phyloP scores from a whole-genome alignment of 2,797 vertebrate species.

The Sphaeramia orbicularis region DNA sequence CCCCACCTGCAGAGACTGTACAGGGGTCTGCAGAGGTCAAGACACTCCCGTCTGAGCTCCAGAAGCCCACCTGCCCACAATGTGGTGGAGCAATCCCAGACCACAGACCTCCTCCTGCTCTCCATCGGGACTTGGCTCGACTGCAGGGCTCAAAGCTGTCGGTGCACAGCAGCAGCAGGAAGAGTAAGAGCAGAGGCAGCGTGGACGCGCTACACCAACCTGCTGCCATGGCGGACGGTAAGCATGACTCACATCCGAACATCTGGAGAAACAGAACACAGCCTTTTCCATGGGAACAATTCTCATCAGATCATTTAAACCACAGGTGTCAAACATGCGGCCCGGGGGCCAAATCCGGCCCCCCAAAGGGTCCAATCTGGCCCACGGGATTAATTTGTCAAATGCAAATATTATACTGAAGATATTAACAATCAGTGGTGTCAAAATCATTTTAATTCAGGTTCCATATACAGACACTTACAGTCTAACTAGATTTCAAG shows the following conservation, averaged over 20 bases:
- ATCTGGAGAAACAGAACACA: too few relatives aligned
- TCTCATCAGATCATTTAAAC: too few relatives aligned
- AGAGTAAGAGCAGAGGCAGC: slow-evolving; percentile 16
- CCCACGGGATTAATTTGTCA: too few relatives aligned
- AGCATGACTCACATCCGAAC: not conserved
- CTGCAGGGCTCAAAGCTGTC: slow-evolving; percentile 36
- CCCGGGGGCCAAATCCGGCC: too few relatives aligned
- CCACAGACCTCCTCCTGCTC: not conserved
- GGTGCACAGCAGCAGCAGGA: slow-evolving; percentile 21
- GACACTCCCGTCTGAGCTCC: slow-evolving; percentile 18
- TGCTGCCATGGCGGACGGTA: slow-evolving; percentile 53
- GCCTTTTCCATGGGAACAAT: too few relatives aligned
- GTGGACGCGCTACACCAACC: slow-evolving; percentile 21
- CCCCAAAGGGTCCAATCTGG: too few relatives aligned
- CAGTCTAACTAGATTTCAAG: too few relatives aligned
- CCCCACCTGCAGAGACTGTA: slow-evolving; percentile 10
- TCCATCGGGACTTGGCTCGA: not conserved
- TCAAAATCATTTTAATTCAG: too few relatives aligned
- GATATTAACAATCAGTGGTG: too few relatives aligned
- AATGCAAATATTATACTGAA: too few relatives aligned
- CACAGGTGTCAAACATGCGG: too few relatives aligned
- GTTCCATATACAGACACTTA: too few relatives aligned
- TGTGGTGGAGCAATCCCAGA: slow-evolving; percentile 44
- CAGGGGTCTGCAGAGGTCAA: not conserved
- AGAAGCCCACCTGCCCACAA: slow-evolving; percentile 39